A percentile compares a stretch with the other conserved stretches of the same genome.
Evolutionary conservation across 2,888 invertebrate species (phyloP).

Genomic region (Cryptocheilus praepositus): DNA sequence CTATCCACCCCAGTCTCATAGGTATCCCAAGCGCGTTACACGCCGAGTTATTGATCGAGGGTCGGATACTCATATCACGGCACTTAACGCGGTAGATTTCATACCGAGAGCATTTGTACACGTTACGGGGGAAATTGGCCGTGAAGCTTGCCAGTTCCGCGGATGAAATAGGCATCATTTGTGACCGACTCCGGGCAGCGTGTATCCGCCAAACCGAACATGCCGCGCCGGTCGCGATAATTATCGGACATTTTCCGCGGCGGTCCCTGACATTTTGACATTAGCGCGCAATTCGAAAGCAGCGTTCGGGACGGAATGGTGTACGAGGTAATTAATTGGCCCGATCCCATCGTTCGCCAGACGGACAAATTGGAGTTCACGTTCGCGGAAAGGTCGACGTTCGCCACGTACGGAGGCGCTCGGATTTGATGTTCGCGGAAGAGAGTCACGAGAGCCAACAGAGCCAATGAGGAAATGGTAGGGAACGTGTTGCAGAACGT

Average conservation of each 20-base stretch:
- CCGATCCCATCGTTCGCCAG: too few relatives aligned
- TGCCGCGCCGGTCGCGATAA: conserved; percentile 42
- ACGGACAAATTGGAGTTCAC: neutral
- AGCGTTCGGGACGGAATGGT: conserved; percentile 9
- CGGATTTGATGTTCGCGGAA: conserved; percentile 48
- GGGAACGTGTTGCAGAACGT: conserved; percentile 48
- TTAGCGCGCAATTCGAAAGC: conserved; percentile 25
- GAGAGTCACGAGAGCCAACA: conserved; percentile 44
- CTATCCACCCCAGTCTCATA: too few relatives aligned
- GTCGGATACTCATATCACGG: neutral
- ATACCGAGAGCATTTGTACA: conserved; percentile 43
- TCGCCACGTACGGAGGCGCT: conserved; percentile 16
- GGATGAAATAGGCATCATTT: conserved; percentile 46
- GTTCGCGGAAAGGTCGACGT: conserved; percentile 4
- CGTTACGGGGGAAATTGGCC: conserved; percentile 47
- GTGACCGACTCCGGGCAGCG: conserved; percentile 28
- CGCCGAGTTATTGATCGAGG: conserved; percentile 6
- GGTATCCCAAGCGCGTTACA: too few relatives aligned
- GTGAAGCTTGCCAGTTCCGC: conserved; percentile 38
- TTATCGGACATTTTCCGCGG: conserved; percentile 58
- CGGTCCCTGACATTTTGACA: conserved; percentile 66
- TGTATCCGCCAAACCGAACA: conserved; percentile 20
- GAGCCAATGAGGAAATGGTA: conserved; percentile 50
- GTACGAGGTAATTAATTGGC: too few relatives aligned
- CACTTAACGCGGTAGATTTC: conserved; percentile 26